Percentiles rank a stretch among this genome's conserved stretches.
These are phyloP conservation scores for Umimayanthus chanpuru DNA, from an alignment of 92 coral and sea anemone species.

Conservation along the genomic window DNA sequence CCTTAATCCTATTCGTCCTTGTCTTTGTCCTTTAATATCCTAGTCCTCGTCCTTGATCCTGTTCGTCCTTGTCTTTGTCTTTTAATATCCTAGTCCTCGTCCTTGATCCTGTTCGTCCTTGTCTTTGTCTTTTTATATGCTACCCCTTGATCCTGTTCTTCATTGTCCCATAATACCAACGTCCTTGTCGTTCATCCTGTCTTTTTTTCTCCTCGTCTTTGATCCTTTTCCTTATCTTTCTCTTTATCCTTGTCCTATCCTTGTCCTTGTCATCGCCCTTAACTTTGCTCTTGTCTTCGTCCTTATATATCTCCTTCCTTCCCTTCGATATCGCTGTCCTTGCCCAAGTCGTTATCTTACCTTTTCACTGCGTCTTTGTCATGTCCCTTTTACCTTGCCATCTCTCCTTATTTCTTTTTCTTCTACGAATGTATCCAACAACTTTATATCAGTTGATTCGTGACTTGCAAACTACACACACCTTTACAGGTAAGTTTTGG, in stretches of 20 bases:
- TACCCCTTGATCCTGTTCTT: too few species aligned
- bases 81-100: neutral
- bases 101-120: neutral
- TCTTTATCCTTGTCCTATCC: neutral
- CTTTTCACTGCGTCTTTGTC: too few species aligned
- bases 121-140: neutral
- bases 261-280: too few species aligned
- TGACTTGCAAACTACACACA: neutral
- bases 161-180: neutral
- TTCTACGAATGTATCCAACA: neutral
- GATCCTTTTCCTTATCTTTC: too few species aligned
- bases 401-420: neutral
- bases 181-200: neutral
- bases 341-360: neutral
- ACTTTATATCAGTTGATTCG: neutral
- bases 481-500: conserved; percentile 67
- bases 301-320: neutral
- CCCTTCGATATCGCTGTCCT: too few species aligned
- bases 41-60: neutral
- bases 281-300: too few species aligned
- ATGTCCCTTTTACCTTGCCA: too few species aligned
- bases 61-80: neutral
- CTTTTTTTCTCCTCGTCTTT: too few species aligned
- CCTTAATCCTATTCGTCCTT: neutral
- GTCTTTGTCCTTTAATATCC: neutral